Evolutionary conservation across 2,888 invertebrate genomes (phyloP).

Genomic region (Caenorhabditis imperialis): DNA sequence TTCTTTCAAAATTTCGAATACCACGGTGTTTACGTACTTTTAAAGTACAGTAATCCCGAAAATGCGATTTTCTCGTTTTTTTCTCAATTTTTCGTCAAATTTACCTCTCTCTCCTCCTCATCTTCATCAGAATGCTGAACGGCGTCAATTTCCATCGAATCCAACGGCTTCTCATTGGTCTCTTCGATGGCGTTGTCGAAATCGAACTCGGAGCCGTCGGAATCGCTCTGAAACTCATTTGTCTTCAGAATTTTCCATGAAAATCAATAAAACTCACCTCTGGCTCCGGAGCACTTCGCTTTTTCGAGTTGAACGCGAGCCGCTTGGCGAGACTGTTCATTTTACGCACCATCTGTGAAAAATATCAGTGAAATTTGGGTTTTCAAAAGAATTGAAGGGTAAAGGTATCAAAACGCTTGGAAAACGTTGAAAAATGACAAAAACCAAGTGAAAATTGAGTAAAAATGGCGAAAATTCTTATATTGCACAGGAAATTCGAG

Average conservation of each 20-base stretch:
- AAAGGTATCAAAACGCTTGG: neutral
- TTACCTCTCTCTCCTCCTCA: constrained; percentile 54
- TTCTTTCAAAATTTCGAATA: too few relatives aligned
- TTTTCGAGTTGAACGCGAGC: constrained; percentile 42
- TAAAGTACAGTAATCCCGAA: too few relatives aligned
- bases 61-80: too few relatives aligned
- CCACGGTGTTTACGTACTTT: too few relatives aligned
- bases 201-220: constrained; percentile 55
- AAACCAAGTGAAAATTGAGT: constrained; percentile 3
- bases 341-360: constrained; percentile 48
- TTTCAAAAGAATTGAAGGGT: neutral
- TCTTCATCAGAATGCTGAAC: constrained; percentile 31
- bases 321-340: constrained; percentile 54
- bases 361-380: neutral
- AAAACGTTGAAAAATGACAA: constrained; percentile 1
- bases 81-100: too few relatives aligned
- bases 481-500: neutral
- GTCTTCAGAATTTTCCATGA: neutral
- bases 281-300: constrained; percentile 25
- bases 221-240: constrained; percentile 40
- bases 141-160: constrained; percentile 40
- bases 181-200: constrained; percentile 56
- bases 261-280: too few relatives aligned
- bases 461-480: neutral
- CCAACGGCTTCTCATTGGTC: constrained; percentile 29